phyloP scores from a whole-genome alignment of 2,113 vertebrate species.

The Tragelaphus imberbis region DNA sequence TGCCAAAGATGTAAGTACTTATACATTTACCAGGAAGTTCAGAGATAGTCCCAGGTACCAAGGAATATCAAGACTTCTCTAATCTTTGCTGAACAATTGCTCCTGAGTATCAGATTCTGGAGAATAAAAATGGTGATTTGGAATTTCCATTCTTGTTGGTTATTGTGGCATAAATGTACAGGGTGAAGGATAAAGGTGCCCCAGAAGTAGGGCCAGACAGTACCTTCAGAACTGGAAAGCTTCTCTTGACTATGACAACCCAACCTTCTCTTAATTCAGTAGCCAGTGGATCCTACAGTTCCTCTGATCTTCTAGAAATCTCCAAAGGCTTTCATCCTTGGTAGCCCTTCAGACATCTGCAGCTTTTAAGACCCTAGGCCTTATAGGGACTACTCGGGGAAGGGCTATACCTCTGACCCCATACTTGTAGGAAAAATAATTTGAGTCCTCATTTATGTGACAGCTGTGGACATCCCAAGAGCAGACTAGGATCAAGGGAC shows the following conservation, averaged over 20 bases:
- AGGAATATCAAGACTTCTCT: background rate
- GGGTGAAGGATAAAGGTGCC: background rate
- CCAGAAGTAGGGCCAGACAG: background rate
- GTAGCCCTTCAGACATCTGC: background rate
- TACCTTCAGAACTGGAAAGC: background rate
- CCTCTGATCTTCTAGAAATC: background rate
- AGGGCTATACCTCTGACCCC: background rate
- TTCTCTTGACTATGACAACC: background rate
- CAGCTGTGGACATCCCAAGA: background rate
- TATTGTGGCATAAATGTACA: background rate
- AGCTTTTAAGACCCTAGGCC: background rate
- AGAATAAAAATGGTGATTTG: background rate
- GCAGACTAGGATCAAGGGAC: background rate
- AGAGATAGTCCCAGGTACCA: background rate
- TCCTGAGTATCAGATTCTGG: background rate
- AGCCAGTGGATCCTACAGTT: background rate
- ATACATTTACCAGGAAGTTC: slow-evolving; percentile 21
- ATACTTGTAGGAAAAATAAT: background rate
- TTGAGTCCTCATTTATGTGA: background rate
- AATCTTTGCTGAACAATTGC: background rate
- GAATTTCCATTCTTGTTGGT: background rate
- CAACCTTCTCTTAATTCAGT: background rate
- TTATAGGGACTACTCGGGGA: background rate
- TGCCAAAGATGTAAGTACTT: slow-evolving; percentile 3
- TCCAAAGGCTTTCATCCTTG: background rate